Base-by-base conservation (phyloP, 2,113 vertebrate genomes). In the Loxodonta africana region DNA sequence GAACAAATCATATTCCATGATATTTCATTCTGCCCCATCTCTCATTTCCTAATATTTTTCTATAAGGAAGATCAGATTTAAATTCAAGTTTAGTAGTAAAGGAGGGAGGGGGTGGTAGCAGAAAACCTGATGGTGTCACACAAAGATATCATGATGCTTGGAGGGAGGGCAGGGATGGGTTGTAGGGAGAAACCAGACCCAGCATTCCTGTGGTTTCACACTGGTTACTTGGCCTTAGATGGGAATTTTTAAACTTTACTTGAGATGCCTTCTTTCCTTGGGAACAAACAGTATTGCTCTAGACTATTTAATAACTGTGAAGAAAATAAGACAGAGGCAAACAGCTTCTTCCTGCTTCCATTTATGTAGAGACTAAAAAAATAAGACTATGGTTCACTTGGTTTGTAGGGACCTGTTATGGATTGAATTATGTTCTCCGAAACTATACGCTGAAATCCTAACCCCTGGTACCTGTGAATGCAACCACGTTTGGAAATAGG, bases 1-100 rank as follows among this genome's bases (percentile, higher is more conserved):
- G 51, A 71, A 76, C 14, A 88, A 94, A 85, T 46, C 60, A 73
- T 20, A 18, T 51, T 80, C 77, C 28, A 1, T 30, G 51, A 28
- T 48, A 18, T 51, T 51, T 46, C 28, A 4, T 30, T 80, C 46
- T 48, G 46, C 28, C 46, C 6, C n/a, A 26, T 4, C 20, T 48
- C 78, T 17, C 10, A 57, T 2, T 28, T 5, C 23, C 20, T 91
- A 69, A 62, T 69, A 8, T 71, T 96, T 95, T 84, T 88, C 90
- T 65, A 9, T n/a, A 90, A 97, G 28, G 71, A 78, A 96, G 93
- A 87, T 85, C 44, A 90, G 20, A 65, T 77, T 94, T 87, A 94
- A 67, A 37, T 92, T 77, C 60, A 77, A 88, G 37, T 62, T 18
- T 6, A 63, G 33, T 46, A 57, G 88, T 57, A 37, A 89, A 30